These are phyloP conservation scores for Drosophila prosaltans DNA, from an alignment of 1,140 invertebrate species.

Conservation along the genomic window DNA sequence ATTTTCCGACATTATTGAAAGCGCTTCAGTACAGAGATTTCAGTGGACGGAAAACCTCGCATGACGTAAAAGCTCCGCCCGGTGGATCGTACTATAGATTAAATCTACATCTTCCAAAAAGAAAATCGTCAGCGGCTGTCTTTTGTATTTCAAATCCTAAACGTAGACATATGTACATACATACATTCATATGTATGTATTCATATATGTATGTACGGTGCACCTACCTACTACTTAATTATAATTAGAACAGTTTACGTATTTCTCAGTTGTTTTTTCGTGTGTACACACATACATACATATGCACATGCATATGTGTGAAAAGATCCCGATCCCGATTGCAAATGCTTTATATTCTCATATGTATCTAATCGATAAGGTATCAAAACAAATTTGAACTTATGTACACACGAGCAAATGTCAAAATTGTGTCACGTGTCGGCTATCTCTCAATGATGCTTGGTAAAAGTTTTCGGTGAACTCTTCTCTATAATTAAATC, in stretches of 20 bases:
- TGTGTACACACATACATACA: background rate
- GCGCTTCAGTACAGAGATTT: constrained; percentile 42
- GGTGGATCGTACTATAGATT: constrained; percentile 20
- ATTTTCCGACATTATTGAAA: constrained; percentile 26
- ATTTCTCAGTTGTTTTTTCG: background rate
- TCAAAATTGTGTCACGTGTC: constrained; percentile 39
- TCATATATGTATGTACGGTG: background rate
- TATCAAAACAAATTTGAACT: constrained; percentile 13
- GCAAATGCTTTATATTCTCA: background rate
- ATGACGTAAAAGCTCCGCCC: constrained; percentile 39
- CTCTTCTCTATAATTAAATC: constrained; percentile 41
- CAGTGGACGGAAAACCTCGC: constrained; percentile 36
- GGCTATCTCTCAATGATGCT: constrained; percentile 21
- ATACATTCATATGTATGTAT: background rate
- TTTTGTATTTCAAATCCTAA: constrained; percentile 29
- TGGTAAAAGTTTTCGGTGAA: constrained; percentile 20
- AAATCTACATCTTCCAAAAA: constrained; percentile 26
- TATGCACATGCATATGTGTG: background rate
- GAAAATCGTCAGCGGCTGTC: constrained; percentile 16
- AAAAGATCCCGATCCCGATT: constrained; percentile 4
- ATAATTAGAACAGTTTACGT: constrained; percentile 28
- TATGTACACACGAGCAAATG: constrained; percentile 11
- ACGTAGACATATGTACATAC: constrained; percentile 8
- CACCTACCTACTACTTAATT: constrained; percentile 6
- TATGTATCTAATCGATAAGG: background rate